phyloP scores from a whole-genome alignment of 2,888 invertebrate genomes.

The Atrina japonica region DNA sequence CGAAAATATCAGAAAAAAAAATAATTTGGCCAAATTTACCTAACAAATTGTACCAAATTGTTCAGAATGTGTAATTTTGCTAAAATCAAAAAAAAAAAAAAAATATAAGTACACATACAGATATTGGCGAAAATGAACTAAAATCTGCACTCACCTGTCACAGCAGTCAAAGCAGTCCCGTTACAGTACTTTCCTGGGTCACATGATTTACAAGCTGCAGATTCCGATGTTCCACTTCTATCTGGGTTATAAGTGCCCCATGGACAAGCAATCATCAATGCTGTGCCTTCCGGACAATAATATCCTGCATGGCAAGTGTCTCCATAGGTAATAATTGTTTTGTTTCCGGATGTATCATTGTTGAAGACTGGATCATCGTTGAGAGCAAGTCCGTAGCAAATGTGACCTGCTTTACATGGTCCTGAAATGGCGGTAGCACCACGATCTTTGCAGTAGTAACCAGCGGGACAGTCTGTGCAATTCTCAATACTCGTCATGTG shows the following conservation, averaged over 20 bases:
- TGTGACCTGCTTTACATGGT: slow-evolving; percentile 76
- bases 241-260: slow-evolving; percentile 75
- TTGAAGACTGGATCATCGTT: slow-evolving; percentile 76
- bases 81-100: too few relatives aligned
- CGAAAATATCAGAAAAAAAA: too few relatives aligned
- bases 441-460: slow-evolving; percentile 75
- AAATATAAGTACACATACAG: too few relatives aligned
- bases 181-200: slow-evolving; percentile 78
- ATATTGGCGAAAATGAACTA: too few relatives aligned
- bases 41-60: too few relatives aligned
- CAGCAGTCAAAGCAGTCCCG: slow-evolving; percentile 67
- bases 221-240: slow-evolving; percentile 59
- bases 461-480: slow-evolving; percentile 73
- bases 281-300: slow-evolving; percentile 76
- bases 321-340: slow-evolving; percentile 74
- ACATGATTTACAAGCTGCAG: slow-evolving; percentile 69
- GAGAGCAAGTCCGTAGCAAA: slow-evolving; percentile 73
- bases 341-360: slow-evolving; percentile 70
- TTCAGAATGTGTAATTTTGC: too few relatives aligned
- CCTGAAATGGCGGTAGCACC: slow-evolving; percentile 73
- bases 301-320: slow-evolving; percentile 76
- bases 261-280: slow-evolving; percentile 74
- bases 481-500: slow-evolving; percentile 58
- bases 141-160: slow-evolving; percentile 69
- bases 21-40: too few relatives aligned